These are phyloP conservation scores for Monomorium pharaonis DNA, from an alignment of 1,140 invertebrate species.

Conservation along the genomic window DNA sequence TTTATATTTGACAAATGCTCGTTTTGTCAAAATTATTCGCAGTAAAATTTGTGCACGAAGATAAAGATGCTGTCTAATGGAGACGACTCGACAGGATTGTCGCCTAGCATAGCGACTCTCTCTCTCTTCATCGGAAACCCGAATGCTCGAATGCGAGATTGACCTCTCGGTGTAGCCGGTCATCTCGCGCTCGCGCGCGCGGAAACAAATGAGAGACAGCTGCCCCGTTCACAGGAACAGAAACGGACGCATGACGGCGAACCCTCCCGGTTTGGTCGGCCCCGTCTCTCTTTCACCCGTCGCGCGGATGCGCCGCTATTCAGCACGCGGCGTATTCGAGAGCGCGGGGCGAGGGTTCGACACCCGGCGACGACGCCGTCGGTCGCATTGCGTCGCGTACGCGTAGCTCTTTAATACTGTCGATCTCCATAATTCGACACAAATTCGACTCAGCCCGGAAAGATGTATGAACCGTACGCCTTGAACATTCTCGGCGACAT, in stretches of 20 bases:
- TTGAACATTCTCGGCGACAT: not conserved
- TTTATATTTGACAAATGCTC: not conserved
- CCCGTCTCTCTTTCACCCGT: conserved; percentile 43
- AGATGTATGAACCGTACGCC: not conserved
- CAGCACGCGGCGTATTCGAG: conserved; percentile 41
- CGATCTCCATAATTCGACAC: no score
- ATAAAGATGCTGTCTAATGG: not conserved
- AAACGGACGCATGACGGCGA: conserved; percentile 25
- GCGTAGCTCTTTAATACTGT: not conserved
- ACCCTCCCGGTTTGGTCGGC: conserved; percentile 30
- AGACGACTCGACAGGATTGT: not conserved
- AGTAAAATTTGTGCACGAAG: not conserved
- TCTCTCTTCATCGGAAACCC: not conserved
- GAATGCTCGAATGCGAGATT: not conserved
- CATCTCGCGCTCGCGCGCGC: conserved; percentile 41
- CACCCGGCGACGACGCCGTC: conserved; percentile 52
- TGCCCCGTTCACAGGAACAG: conserved; percentile 36
- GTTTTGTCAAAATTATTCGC: not conserved
- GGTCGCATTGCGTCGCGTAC: not conserved
- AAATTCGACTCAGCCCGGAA: conserved; percentile 9
- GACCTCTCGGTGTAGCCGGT: conserved; percentile 37
- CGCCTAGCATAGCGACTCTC: not conserved
- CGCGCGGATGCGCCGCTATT: conserved; percentile 48
- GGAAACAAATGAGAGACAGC: conserved; percentile 52
- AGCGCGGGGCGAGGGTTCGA: conserved; percentile 4